Conservation (phyloP, 2,888 invertebrate species). For the Lomographa bimaculata region DNA sequence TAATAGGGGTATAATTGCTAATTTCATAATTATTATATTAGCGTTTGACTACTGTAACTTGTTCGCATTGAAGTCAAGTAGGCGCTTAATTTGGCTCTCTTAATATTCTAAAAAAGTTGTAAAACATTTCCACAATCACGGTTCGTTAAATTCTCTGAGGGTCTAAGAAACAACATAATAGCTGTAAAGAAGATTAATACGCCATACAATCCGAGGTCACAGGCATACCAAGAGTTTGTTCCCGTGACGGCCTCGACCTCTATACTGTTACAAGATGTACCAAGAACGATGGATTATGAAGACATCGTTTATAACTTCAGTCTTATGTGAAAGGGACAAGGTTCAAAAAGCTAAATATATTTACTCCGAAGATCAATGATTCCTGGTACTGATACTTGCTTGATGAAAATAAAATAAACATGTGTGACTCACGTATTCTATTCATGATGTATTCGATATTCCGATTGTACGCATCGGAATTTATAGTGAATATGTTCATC, state of each 20-base stretch:
- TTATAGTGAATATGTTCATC: constrained; percentile 16
- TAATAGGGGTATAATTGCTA: too few species aligned
- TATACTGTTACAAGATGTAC: constrained; percentile 53
- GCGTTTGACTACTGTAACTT: too few species aligned
- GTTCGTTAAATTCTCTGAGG: constrained; percentile 25
- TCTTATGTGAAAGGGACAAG: constrained; percentile 3
- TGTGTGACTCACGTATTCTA: constrained; percentile 41
- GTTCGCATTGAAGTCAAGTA: too few species aligned
- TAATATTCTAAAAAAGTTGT: too few species aligned
- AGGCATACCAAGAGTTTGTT: constrained; percentile 63
- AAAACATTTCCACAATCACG: constrained; percentile 15
- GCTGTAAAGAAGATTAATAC: constrained; percentile 41
- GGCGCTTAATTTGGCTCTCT: too few species aligned
- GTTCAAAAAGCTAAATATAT: constrained; percentile 5
- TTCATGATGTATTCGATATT: constrained; percentile 25
- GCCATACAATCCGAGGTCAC: constrained; percentile 47
- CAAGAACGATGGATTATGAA: constrained; percentile 13
- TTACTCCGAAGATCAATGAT: constrained; percentile 43
- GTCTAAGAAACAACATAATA: constrained; percentile 30
- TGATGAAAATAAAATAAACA: constrained; percentile 35
- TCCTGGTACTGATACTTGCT: constrained; percentile 59
- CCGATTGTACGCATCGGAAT: constrained; percentile 25
- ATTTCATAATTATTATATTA: too few species aligned
- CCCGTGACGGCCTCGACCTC: constrained; percentile 76
- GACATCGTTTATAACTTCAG: constrained; percentile 3